phyloP scores from a whole-genome alignment of 2,113 vertebrate genomes.

The Chaetodon trifascialis region DNA sequence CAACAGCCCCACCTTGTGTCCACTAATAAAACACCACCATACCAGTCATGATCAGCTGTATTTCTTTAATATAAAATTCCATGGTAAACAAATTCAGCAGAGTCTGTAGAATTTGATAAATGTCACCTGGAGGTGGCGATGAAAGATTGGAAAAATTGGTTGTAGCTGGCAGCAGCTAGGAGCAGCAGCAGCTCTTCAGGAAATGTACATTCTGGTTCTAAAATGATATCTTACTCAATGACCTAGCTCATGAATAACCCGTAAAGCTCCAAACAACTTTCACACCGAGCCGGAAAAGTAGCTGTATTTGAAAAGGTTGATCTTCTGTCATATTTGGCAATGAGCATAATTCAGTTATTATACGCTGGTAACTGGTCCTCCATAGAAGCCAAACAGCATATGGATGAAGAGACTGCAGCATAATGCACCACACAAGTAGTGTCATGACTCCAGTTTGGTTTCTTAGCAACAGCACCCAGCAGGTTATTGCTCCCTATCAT shows the following conservation, averaged over 20 bases:
- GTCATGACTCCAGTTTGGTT: constrained; percentile 52
- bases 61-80: no score
- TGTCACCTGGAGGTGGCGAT: no score
- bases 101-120: no score
- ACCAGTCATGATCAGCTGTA: no score
- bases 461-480: constrained; percentile 74
- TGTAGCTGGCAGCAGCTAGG: no score
- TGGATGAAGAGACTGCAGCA: constrained; percentile 54
- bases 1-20: no score
- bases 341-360: neutral
- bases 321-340: neutral
- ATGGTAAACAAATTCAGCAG: no score
- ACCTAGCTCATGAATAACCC: neutral
- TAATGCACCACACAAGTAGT: constrained; percentile 51
- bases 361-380: neutral
- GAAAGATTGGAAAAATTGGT: no score
- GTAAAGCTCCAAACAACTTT: neutral
- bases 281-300: neutral
- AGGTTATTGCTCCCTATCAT: constrained; percentile 21
- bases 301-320: neutral
- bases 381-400: constrained; percentile 39
- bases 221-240: neutral
- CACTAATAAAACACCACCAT: no score
- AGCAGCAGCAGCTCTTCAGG: no score
- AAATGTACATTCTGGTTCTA: neutral